phyloP scores from a whole-genome alignment of 53 echinoderm and acorn worm species.

The Antedon mediterranea region DNA sequence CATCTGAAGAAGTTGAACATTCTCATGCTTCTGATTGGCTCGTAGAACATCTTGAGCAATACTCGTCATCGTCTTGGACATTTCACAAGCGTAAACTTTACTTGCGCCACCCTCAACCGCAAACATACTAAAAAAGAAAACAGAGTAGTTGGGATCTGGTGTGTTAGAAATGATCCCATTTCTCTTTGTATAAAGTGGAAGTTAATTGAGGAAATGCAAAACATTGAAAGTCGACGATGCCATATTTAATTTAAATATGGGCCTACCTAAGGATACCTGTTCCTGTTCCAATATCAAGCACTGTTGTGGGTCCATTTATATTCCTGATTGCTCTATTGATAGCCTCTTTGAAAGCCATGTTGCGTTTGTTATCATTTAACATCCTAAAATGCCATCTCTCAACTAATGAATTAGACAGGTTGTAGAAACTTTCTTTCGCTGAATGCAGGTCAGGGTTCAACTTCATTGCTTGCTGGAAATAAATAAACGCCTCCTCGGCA shows the following conservation, averaged over 20 bases:
- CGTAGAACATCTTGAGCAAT: conserved; percentile 31
- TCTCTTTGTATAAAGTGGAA: too few species aligned
- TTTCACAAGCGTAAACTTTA: conserved; percentile 41
- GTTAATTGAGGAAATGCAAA: too few species aligned
- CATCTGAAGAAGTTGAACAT: conserved; percentile 25
- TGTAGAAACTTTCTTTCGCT: conserved; percentile 37
- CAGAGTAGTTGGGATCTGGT: too few species aligned
- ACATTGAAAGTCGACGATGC: too few species aligned
- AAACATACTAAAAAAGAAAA: conserved; percentile 33
- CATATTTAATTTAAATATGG: too few species aligned
- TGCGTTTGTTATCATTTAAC: conserved; percentile 55
- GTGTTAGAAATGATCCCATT: too few species aligned
- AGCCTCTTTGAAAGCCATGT: conserved; percentile 38
- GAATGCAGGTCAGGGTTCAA: conserved; percentile 10
- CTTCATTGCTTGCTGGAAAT: conserved; percentile 31
- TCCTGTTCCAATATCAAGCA: conserved; percentile 67
- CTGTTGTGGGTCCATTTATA: conserved; percentile 24
- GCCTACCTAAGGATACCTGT: conserved; percentile 58
- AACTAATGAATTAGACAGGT: conserved; percentile 34
- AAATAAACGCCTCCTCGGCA: conserved; percentile 29
- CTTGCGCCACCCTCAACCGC: conserved; percentile 47
- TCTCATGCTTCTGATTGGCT: conserved; percentile 44
- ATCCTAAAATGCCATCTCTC: conserved; percentile 72
- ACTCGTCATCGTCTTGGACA: conserved; percentile 31
- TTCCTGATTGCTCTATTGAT: conserved; percentile 25